Percentiles rank a stretch among this genome's conserved stretches.
Conservation (phyloP, 2,113 vertebrate species). For the Hippocampus abdominalis region DNA sequence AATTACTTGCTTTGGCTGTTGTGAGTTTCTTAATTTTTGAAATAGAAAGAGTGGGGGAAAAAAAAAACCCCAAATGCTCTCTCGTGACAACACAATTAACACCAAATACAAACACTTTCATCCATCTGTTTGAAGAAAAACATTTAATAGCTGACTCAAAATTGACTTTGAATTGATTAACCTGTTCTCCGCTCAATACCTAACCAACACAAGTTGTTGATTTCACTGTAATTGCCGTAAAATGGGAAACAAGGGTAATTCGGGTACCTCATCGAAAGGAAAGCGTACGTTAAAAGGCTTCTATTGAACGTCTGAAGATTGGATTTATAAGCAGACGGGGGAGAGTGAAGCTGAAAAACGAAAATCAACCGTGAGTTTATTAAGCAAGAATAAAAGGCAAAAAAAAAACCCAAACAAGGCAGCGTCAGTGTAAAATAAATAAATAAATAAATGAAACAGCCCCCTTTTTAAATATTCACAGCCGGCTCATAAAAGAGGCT, state of each 20-base stretch:
- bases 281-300: neutral
- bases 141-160: neutral
- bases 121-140: neutral
- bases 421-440: slow-evolving; percentile 51
- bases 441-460: slow-evolving; percentile 35
- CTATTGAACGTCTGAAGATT: slow-evolving; percentile 2
- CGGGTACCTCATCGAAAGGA: neutral
- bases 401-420: slow-evolving; percentile 60
- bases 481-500: slow-evolving; percentile 83
- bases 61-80: neutral
- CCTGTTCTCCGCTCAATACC: neutral
- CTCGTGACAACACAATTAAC: neutral
- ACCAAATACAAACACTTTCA: neutral
- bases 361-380: slow-evolving; percentile 24
- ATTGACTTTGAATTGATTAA: neutral
- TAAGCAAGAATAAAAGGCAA: slow-evolving; percentile 27
- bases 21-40: neutral
- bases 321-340: slow-evolving; percentile 8
- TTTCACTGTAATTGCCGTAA: neutral
- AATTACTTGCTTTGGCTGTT: neutral
- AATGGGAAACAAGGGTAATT: neutral
- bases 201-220: neutral
- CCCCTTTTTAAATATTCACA: slow-evolving; percentile 81
- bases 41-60: neutral
- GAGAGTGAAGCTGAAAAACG: slow-evolving; percentile 17